Evolutionary conservation across 2,113 vertebrate genomes (phyloP).

Genomic region (Apistogramma diplotaenia): DNA sequence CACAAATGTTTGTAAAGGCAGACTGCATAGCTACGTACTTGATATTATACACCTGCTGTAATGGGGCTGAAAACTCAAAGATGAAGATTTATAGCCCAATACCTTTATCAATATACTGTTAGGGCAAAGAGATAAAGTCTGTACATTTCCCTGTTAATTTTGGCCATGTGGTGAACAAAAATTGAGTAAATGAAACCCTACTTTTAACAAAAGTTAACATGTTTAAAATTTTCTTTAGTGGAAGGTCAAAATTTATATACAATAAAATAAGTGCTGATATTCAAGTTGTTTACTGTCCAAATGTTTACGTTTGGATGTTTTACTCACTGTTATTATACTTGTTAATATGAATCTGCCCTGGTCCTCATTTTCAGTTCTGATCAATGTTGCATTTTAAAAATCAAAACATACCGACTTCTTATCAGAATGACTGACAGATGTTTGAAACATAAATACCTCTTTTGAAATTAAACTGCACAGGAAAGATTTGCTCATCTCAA

Average conservation of each 20-base stretch:
- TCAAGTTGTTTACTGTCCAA: neutral
- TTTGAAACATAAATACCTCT: too few relatives aligned
- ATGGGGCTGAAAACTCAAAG: neutral
- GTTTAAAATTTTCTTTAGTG: too few relatives aligned
- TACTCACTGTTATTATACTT: neutral
- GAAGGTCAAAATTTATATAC: fast-evolving
- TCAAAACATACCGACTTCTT: neutral
- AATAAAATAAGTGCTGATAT: neutral
- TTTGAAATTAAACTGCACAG: neutral
- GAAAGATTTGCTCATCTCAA: neutral
- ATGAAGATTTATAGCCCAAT: neutral
- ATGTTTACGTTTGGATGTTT: neutral
- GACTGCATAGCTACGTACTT: neutral
- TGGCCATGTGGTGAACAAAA: neutral
- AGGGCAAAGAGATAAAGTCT: neutral
- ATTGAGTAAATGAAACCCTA: neutral
- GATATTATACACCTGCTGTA: too few relatives aligned
- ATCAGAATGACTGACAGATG: neutral
- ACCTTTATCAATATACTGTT: neutral
- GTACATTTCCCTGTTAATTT: neutral
- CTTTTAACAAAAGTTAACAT: neutral
- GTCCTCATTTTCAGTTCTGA: neutral
- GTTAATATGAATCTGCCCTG: neutral
- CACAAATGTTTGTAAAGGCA: neutral
- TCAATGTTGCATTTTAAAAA: neutral